Evolutionary conservation across 2,888 invertebrate genomes (phyloP), one percentile per base, ranked within the genome.

Genomic region (Polia nebulosa): DNA sequence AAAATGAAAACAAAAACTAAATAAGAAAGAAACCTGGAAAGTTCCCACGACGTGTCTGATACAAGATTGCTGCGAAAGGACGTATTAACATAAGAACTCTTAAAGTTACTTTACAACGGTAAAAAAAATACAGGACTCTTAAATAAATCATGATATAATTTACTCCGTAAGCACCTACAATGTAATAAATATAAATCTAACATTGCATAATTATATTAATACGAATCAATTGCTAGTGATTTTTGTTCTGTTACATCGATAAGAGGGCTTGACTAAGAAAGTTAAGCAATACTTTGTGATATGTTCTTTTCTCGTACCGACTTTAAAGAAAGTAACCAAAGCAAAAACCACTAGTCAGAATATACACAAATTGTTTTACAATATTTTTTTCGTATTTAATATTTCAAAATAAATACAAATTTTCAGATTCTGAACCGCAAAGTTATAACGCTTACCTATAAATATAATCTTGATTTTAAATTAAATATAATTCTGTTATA

Each of bases 41-140:
- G 25, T 44, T 78, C 76, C 57, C 22, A 44, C 62, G 41, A 36
- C 44, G 27, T 41, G 22, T 60, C 47, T 17, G 8, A 9, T 3
- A 47, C 11, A 36, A 9, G n/a, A 47, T 7, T 41, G 3, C 4
- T 36, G 8, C 0, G 11, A 56, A 45, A 32, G 11, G 2, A 72
- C 20, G 65, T n/a, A 6, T 36, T 9, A 41, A 52, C 25, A 32
- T n/a, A 36, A 45, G 11, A 52, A 52, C 27, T 63, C 56, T 20
- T 65, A 73, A 25, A 20, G 2, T 56, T 64, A 80, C 22, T 63
- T 62, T 51, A 81, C 34, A 78, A 52, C 39, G 15, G 65, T 70
- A 69, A 66, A 83, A 83, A 89, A 89, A 83, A 89, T 86, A 89
- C 72, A 79, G 59, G 61, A 58, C 65, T 82, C 63, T 84, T 73